phyloP scores from a whole-genome alignment of 2,113 vertebrate genomes.

The Girardinichthys multiradiatus region DNA sequence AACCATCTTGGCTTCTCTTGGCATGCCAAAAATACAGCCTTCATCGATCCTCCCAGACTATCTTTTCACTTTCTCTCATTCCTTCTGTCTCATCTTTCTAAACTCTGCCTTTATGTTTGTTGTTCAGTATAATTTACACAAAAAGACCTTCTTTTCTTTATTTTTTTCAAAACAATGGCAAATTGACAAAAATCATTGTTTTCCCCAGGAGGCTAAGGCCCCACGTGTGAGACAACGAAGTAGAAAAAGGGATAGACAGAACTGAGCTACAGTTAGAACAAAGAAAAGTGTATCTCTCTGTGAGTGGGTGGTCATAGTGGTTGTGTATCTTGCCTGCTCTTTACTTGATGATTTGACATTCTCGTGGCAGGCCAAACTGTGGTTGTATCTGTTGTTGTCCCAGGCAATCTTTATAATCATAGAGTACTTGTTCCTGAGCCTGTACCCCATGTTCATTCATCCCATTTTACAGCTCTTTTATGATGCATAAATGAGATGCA shows the following conservation, averaged over 20 bases:
- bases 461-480: constrained; percentile 18
- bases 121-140: constrained; percentile 58
- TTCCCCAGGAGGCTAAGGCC: constrained; percentile 26
- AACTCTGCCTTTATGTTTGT: constrained; percentile 42
- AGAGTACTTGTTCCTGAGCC: constrained; percentile 23
- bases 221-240: constrained; percentile 37
- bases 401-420: constrained; percentile 58
- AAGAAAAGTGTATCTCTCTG: constrained; percentile 25
- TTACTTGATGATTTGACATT: constrained; percentile 69
- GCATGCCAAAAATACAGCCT: constrained; percentile 69
- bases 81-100: constrained; percentile 29
- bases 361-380: constrained; percentile 43
- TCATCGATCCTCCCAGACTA: constrained; percentile 69
- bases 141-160: constrained; percentile 65
- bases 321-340: constrained; percentile 45
- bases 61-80: constrained; percentile 54
- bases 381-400: constrained; percentile 57
- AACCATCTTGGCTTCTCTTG: constrained; percentile 47
- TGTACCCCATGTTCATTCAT: constrained; percentile 10
- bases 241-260: constrained; percentile 28
- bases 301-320: constrained; percentile 26
- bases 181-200: constrained; percentile 31
- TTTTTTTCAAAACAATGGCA: constrained; percentile 56
- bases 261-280: constrained; percentile 21
- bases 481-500: constrained; percentile 20